Evolutionary conservation across 1,140 invertebrate genomes (phyloP).

Genomic region (Ceratosolen fusciceps): DNA sequence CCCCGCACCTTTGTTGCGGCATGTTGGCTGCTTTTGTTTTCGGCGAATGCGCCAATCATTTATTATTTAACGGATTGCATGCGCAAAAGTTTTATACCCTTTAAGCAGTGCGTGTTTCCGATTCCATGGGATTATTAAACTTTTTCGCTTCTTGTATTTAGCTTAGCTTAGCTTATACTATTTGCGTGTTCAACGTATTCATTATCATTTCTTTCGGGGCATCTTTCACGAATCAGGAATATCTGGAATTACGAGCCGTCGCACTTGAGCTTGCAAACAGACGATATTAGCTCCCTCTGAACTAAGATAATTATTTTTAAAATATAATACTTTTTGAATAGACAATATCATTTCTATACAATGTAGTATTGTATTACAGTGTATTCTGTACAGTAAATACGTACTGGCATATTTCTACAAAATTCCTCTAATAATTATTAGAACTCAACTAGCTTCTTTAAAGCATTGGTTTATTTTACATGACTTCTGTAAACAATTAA

Average conservation of each 20-base stretch:
- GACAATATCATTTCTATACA: too few species aligned
- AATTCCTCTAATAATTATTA: too few species aligned
- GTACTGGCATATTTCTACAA: too few species aligned
- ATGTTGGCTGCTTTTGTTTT: conserved; percentile 30
- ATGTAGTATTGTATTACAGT: too few species aligned
- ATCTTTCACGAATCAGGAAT: not conserved
- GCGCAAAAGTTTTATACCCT: conserved; percentile 7
- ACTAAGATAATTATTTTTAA: too few species aligned
- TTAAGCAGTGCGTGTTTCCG: not conserved
- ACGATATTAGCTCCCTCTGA: too few species aligned
- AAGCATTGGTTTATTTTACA: too few species aligned
- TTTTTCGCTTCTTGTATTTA: not conserved
- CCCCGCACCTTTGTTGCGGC: not conserved
- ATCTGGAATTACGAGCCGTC: not conserved
- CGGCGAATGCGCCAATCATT: not conserved
- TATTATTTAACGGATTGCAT: conserved; percentile 41
- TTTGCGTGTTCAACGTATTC: not conserved
- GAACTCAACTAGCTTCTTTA: too few species aligned
- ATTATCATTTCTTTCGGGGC: not conserved
- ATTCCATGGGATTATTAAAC: conserved; percentile 10
- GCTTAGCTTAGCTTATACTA: not conserved
- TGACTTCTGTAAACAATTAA: too few species aligned
- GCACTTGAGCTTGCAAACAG: too few species aligned
- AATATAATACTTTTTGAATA: too few species aligned
- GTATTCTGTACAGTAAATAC: too few species aligned